Base-by-base conservation (phyloP, 2,888 invertebrate species). In the Eurytoma californica region DNA sequence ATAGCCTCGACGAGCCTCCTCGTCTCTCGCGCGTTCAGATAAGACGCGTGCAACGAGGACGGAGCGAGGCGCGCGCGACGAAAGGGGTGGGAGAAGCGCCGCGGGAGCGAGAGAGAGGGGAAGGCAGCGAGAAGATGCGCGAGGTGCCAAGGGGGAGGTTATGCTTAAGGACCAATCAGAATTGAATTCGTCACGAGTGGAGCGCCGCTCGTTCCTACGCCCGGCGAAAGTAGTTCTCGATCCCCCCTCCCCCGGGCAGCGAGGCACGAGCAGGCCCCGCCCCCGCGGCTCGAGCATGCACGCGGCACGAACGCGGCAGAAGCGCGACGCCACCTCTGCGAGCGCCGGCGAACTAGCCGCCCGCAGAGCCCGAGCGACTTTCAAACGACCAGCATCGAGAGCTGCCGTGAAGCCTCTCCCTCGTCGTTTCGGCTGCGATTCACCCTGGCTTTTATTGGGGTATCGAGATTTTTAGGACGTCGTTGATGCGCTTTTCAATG, bases 111-210 rank as follows among this genome's bases (percentile, higher is more conserved):
- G 70, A 72, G 82, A 65, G 63, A 77, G 77, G 60, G 82, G 80
- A 82, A 79, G 72, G 68, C 63, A 72, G 81, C 79, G 76, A 79
- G 85, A 83, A 85, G 85, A 58, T 60, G 84, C 85, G 85, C 85
- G 82, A 84, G 85, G 85, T 84, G 85, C 85, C 83, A 86, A 86
- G 87, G 86, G 88, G 89, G 88, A 88, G 89, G 89, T 86, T 88
- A 87, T 90, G 91, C 90, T 91, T 89, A 88, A 90, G 91, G 91
- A 91, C 93, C 92, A 93, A 93, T 93, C 90, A 92, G 92, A 91
- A 92, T 91, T 90, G 91, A 91, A 92, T 92, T 92, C 92, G 92
- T 92, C 92, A 92, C 91, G 91, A 89, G 86, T 85, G 87, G 89
- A 89, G 89, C 85, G 86, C 85, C 83, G 85, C 84, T 83, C 85